These are phyloP conservation scores for Ailurus styani DNA, from an alignment of 2,113 vertebrate genomes.

Conservation along the genomic window DNA sequence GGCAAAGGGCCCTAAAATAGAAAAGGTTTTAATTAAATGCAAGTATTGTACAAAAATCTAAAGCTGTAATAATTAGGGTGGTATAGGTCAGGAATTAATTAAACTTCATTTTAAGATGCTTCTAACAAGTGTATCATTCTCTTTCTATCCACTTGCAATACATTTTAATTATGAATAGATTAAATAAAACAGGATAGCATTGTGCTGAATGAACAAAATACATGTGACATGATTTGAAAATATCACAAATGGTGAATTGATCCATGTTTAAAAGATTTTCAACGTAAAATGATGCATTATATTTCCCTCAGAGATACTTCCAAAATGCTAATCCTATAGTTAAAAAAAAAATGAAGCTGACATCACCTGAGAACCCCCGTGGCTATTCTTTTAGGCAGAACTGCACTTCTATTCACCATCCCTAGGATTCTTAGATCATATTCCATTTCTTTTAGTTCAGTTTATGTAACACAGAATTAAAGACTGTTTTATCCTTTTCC, in stretches of 20 bases:
- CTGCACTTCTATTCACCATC: background rate
- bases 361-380: background rate
- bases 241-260: background rate
- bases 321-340: background rate
- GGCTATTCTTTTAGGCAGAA: background rate
- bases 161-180: conserved; percentile 18
- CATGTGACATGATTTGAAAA: conserved; percentile 15
- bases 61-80: background rate
- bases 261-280: background rate
- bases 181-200: conserved; percentile 37
- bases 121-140: conserved; percentile 18
- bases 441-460: background rate
- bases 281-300: background rate
- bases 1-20: background rate
- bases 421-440: background rate
- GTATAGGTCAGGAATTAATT: conserved; percentile 45
- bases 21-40: conserved; percentile 32
- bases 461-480: background rate
- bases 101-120: conserved; percentile 35
- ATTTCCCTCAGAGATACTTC: background rate
- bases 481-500: background rate
- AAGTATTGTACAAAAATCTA: background rate
- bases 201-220: background rate
- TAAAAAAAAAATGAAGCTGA: background rate
- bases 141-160: background rate